These are phyloP conservation scores for Plutomurus gul DNA, from an alignment of 1,140 invertebrate species.

Conservation along the genomic window DNA sequence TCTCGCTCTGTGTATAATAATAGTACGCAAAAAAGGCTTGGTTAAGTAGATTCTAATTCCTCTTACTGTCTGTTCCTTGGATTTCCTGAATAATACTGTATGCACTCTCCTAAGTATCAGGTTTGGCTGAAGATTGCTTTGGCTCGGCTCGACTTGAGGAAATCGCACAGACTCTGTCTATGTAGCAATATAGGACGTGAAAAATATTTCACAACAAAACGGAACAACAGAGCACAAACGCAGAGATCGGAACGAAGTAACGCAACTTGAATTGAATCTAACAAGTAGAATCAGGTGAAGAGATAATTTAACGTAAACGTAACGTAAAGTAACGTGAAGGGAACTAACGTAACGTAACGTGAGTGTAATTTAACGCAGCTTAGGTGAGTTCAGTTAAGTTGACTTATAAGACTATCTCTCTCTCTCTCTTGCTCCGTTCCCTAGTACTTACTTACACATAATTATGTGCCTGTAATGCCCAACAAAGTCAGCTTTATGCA, in stretches of 20 bases:
- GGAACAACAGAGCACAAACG: background rate
- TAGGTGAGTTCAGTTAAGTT: constrained; percentile 17
- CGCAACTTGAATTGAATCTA: constrained; percentile 22
- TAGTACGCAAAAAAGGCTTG: too few species aligned
- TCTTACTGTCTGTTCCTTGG: too few species aligned
- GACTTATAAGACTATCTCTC: too few species aligned
- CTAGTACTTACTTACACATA: too few species aligned
- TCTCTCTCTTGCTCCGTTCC: too few species aligned
- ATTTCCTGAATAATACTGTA: background rate
- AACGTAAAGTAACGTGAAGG: background rate
- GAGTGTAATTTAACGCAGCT: constrained; percentile 27
- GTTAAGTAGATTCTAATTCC: too few species aligned
- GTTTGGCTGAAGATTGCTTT: background rate
- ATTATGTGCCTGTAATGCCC: too few species aligned
- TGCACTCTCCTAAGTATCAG: background rate
- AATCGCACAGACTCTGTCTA: background rate
- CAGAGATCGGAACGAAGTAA: constrained; percentile 19
- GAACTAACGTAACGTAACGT: background rate
- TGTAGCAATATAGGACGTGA: background rate
- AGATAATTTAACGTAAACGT: constrained; percentile 22
- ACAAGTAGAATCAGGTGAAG: constrained; percentile 23
- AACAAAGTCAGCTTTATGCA: too few species aligned
- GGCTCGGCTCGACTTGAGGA: background rate
- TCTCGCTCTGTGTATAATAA: too few species aligned
- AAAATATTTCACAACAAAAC: constrained; percentile 18